Conservation (phyloP, 2,888 invertebrate genomes). For the Mythimna pallens region DNA sequence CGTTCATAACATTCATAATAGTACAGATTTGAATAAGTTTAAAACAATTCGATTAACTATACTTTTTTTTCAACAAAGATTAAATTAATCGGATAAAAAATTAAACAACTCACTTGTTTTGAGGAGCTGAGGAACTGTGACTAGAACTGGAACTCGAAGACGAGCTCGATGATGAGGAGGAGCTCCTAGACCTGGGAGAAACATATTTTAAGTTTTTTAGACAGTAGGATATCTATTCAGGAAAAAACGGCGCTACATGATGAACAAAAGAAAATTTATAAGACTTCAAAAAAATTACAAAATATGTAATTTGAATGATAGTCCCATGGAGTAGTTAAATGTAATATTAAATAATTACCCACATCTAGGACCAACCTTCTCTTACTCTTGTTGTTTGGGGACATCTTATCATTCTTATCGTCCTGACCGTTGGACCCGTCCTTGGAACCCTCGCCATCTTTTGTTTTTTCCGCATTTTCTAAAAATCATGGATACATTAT, state of each 20-base stretch:
- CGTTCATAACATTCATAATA: constrained; percentile 32
- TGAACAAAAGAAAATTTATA: background rate
- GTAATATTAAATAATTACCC: constrained; percentile 57
- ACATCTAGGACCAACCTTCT: constrained; percentile 78
- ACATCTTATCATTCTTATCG: constrained; percentile 79
- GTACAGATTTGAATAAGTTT: constrained; percentile 30
- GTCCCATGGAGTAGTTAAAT: background rate
- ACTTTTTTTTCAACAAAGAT: background rate
- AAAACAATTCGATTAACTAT: constrained; percentile 9
- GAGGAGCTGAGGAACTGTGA: constrained; percentile 83
- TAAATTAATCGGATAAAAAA: constrained; percentile 20
- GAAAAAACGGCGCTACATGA: background rate
- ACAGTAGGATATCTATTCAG: background rate
- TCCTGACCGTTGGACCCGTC: constrained; percentile 67
- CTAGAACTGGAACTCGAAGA: constrained; percentile 88
- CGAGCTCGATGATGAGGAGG: constrained; percentile 86
- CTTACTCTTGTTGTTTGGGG: constrained; percentile 79
- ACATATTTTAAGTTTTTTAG: constrained; percentile 10
- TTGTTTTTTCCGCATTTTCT: constrained; percentile 78
- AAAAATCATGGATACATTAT: constrained; percentile 43
- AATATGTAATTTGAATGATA: background rate
- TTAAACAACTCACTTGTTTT: constrained; percentile 81
- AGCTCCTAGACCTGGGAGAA: constrained; percentile 81
- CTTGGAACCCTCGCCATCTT: constrained; percentile 77
- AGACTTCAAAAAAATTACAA: background rate